Conservation (phyloP, 2,888 invertebrate species). For the Dione vanillae region DNA sequence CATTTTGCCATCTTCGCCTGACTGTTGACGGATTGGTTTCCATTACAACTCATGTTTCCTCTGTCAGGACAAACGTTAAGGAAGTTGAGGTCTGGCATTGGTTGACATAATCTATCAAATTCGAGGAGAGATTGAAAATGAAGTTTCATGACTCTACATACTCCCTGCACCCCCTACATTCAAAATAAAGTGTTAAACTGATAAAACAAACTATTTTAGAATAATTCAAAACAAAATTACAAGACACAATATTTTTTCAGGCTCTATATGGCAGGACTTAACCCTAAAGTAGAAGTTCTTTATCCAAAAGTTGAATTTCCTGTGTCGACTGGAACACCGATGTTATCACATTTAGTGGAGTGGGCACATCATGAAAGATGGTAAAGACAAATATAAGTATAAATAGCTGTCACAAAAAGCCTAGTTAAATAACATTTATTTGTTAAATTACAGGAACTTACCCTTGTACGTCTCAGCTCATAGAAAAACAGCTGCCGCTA, state of each 20-base stretch:
- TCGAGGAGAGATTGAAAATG: too few species aligned
- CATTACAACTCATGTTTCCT: too few species aligned
- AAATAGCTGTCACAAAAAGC: neutral
- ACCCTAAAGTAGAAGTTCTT: conserved; percentile 87
- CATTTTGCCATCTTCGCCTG: too few species aligned
- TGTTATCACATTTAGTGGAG: conserved; percentile 90
- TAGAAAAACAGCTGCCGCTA: conserved; percentile 54
- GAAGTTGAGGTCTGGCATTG: too few species aligned
- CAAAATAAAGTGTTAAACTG: too few species aligned
- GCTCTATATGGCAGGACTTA: conserved; percentile 89
- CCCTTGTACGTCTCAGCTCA: conserved; percentile 53
- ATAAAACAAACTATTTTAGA: neutral
- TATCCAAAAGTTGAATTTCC: conserved; percentile 91
- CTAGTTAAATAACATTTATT: neutral
- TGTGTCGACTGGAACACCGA: conserved; percentile 92
- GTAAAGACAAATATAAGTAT: conserved; percentile 55
- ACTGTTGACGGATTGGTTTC: too few species aligned
- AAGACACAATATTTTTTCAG: conserved; percentile 69
- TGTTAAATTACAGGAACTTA: conserved; percentile 54
- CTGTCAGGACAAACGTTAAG: too few species aligned
- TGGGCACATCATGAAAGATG: conserved; percentile 92
- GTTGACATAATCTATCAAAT: too few species aligned
- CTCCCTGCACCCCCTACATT: too few species aligned
- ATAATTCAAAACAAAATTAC: neutral
- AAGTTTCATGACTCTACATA: too few species aligned